Evolutionary conservation across 1,140 invertebrate genomes (phyloP), one percentile per base, ranked within the genome.

Genomic region (Zaprionus inermis): DNA sequence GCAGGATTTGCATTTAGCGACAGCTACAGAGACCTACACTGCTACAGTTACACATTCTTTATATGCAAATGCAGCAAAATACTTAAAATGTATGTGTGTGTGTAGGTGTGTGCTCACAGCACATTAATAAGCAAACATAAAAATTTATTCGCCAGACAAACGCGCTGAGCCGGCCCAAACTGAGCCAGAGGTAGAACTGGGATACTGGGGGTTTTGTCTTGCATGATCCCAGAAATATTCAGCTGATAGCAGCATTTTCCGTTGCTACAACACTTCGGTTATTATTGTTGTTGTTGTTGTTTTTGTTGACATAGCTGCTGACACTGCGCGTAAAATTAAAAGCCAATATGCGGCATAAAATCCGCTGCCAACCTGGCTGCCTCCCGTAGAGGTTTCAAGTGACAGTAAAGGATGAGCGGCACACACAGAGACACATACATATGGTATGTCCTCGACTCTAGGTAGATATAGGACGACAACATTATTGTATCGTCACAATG

Each of bases 261-360:
- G 38, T 56, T 56, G 28, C 56, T 49, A 51, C 44, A 38, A 51
- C 60, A 58, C 36, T 34, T 36, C 18, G 2, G 11, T 18, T 20
- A 5, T 32, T 32, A 1, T 18, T 54, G 10, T 56, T 11, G 55
- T 63, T 20, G 36, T 56, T 34, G 30, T 18, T 58, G 41, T 38
- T 68, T 44, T 38, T 44, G 16, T 56, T 55, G 63, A 24, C 3
- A 67, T 52, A 69, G 78, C 75, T 79, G 81, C 81, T 85, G 81
- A 85, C 81, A 78, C 82, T 73, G 82, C 76, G 79, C 76, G 68
- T 85, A 60, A 85, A 85, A 85, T 85, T 85, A 85, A 85, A 85
- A 85, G 82, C 82, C 83, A 86, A 82, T 86, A 86, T 86, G 82
- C 64, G 82, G 69, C 68, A 82, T 76, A 76, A 82, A 88, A 88